These are phyloP conservation scores for Aphaenogaster rudis DNA, from an alignment of 1,140 invertebrate species.

Conservation along the genomic window DNA sequence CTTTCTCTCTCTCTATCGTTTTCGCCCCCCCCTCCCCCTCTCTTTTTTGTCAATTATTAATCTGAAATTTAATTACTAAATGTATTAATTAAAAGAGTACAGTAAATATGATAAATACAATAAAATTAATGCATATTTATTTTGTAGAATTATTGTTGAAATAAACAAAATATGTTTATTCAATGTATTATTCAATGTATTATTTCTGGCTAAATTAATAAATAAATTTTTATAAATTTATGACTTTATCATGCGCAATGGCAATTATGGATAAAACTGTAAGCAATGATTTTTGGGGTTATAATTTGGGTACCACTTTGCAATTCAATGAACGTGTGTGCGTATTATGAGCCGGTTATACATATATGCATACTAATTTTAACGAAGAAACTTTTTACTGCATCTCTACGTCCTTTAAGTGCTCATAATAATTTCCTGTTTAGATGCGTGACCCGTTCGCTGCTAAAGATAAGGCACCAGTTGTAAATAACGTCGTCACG, in stretches of 20 bases:
- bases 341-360: conserved; percentile 28
- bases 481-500: conserved; percentile 69
- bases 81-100: neutral
- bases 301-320: conserved; percentile 33
- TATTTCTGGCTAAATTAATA: neutral
- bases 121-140: conserved; percentile 10
- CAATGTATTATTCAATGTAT: neutral
- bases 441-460: neutral
- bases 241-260: neutral
- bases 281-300: conserved; percentile 24
- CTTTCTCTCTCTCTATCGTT: neutral
- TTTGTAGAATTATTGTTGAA: neutral
- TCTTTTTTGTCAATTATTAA: neutral
- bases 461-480: conserved; percentile 43
- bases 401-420: conserved; percentile 39
- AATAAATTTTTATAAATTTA: conserved; percentile 14
- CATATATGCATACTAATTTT: conserved; percentile 33
- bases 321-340: conserved; percentile 34
- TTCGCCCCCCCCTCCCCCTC: neutral
- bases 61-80: neutral
- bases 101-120: neutral
- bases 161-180: conserved; percentile 4
- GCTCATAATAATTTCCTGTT: conserved; percentile 55
- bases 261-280: neutral
- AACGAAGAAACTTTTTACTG: conserved; percentile 39